Evolutionary conservation across 2,797 vertebrate genomes (phyloP).

Genomic region (Chiroxiphia lanceolata): DNA sequence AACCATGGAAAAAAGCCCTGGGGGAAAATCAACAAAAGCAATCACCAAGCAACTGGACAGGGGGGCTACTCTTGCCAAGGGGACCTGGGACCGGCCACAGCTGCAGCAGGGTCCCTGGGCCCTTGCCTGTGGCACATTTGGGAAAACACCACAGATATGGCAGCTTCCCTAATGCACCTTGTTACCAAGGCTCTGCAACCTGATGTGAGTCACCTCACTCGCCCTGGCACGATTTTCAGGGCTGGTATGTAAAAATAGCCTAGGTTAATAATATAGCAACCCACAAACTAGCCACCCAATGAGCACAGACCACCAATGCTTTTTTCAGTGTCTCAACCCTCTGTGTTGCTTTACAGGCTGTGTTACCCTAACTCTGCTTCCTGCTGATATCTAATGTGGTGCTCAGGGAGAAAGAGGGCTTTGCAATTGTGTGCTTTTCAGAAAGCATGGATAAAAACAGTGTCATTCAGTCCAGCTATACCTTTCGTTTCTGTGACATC

Average conservation of each 20-base stretch:
- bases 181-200: background rate
- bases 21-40: background rate
- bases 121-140: background rate
- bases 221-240: background rate
- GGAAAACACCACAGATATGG: rapidly evolving
- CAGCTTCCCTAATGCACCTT: background rate
- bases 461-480: background rate
- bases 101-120: background rate
- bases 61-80: background rate
- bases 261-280: slow-evolving; percentile 35
- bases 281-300: background rate
- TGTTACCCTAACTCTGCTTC: background rate
- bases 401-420: background rate
- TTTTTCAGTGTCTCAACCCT: background rate
- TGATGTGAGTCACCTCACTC: background rate
- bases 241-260: slow-evolving; percentile 37
- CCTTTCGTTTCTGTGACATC: background rate
- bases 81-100: rapidly evolving
- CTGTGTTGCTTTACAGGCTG: background rate
- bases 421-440: background rate
- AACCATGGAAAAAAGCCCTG: background rate
- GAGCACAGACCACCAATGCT: background rate
- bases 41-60: rapidly evolving
- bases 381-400: background rate
- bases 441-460: background rate